Base-by-base conservation (phyloP, 2,797 vertebrate species). In the Malacoraja senta region DNA sequence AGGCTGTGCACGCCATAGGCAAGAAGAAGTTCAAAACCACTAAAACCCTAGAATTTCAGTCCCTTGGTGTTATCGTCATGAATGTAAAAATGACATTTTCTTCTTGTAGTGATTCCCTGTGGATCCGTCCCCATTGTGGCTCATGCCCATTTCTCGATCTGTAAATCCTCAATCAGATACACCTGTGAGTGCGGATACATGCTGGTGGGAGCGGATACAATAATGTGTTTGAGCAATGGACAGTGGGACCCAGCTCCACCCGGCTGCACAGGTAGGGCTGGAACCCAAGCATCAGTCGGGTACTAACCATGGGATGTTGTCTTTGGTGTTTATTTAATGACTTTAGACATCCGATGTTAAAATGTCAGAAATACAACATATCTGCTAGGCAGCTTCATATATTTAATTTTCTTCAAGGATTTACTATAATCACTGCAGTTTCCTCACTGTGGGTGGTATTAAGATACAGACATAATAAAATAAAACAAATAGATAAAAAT, bases 81-180 rank as follows among this genome's bases (percentile, higher is more conserved):
- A 63, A 68, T 26, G 13, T 61, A 86, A 17, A 0, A 8, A 88
- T 32, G 8, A 32, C 1, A 88, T 88, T 32, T 8, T 32, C 63
- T 2, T 32, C 17, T 68, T 68, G 17, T 8, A 88, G 84, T 88
- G 61, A 88, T 15, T 8, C 84, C 61, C 61, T 65, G 84, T 8
- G 7, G 61, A 26, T 88, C 61, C 9, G 84, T 35, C 84, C 84
- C 84, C 17, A 15, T 21, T 32, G 84, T 88, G 0, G 61, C 63
- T 8, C 84, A 88, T 9, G 61, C 84, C 84, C 61, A 88, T 68
- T 88, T 88, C n/a, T 68, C 84, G 15, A 35, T 88, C 61, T 88
- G 84, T 88, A 65, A 35, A 19, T 88, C 61, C n/a, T 88, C n/a
- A 8, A 61, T 88, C 61, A 88, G 84, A 7, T 88, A 88, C n/a